Base-by-base conservation (phyloP, 2,797 vertebrate species). In the Lepidocolaptes lacrymiger region DNA sequence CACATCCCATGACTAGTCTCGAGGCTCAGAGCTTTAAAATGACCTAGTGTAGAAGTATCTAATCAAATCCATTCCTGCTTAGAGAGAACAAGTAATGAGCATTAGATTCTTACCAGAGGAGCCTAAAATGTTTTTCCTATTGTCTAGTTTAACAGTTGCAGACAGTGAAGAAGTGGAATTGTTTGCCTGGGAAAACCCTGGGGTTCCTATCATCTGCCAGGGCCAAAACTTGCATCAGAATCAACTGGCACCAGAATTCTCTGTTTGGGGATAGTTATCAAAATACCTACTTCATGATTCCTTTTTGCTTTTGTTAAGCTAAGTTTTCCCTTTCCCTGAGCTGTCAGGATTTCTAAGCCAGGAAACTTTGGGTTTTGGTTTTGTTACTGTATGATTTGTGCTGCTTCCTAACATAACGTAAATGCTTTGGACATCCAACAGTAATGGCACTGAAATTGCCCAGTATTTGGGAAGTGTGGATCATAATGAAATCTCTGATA, bases 1-100 rank as follows among this genome's bases (percentile, higher is more conserved):
- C 6, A 7, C 0, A 0, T 55, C 26, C 66, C 14, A 3, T 49
- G 20, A 12, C 10, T 28, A n/a, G 20, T 23, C 37, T 59, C 43
- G 51, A 59, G 78, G 30, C 39, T 81, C 43, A 48, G 67, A 66
- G 16, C 34, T 83, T 83, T 66, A 36, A 59, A 32, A 52, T 66
- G 30, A 13, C 34, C 24, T 34, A 8, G 8, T 43, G 21, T 28
- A n/a, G 39, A 66, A 43, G 37, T 23, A 59, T 21, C 12, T 69
- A 30, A 37, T 58, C 3, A 76, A 77, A 41, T 73, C 39, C 18
- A 14, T 75, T 69, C 36, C 30, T 78, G 6, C 24, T 86, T 85
- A 26, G 15, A 86, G 17, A 46, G 10, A 63, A 20, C 6, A 75
- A 56, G 30, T 28, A 61, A 32, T 16, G 34, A 43, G 4, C 46